Evolutionary conservation across 2,797 vertebrate species (phyloP).

Genomic region (Rhynchotus rufescens): DNA sequence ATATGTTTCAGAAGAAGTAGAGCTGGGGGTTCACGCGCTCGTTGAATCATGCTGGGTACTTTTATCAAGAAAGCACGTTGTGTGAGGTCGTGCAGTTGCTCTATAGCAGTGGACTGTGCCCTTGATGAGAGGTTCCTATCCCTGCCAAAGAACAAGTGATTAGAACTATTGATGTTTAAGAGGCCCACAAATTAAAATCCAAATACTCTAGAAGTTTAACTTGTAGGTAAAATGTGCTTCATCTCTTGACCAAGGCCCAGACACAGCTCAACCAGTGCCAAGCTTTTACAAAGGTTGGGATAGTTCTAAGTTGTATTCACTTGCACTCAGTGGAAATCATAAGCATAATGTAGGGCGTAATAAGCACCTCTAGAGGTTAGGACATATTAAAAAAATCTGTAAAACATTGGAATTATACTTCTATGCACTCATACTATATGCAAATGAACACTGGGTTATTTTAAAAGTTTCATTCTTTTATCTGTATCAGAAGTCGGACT

Average conservation of each 20-base stretch:
- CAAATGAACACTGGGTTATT: neutral
- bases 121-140: neutral
- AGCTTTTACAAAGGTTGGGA: neutral
- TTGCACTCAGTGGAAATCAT: neutral
- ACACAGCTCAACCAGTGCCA: neutral
- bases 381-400: neutral
- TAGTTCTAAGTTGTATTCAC: neutral
- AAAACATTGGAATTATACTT: neutral
- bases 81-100: neutral
- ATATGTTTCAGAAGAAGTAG: neutral
- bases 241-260: neutral
- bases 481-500: neutral
- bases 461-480: neutral
- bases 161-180: neutral
- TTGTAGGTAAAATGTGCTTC: neutral
- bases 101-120: neutral
- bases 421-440: neutral
- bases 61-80: neutral
- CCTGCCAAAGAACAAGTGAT: neutral
- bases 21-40: neutral
- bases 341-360: neutral
- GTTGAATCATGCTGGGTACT: neutral
- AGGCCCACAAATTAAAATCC: neutral
- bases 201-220: neutral
- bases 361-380: neutral